A percentile compares a stretch with the other conserved stretches of the same genome.
Conservation (phyloP, 2,113 vertebrate genomes). For the Chiloscyllium plagiosum region DNA sequence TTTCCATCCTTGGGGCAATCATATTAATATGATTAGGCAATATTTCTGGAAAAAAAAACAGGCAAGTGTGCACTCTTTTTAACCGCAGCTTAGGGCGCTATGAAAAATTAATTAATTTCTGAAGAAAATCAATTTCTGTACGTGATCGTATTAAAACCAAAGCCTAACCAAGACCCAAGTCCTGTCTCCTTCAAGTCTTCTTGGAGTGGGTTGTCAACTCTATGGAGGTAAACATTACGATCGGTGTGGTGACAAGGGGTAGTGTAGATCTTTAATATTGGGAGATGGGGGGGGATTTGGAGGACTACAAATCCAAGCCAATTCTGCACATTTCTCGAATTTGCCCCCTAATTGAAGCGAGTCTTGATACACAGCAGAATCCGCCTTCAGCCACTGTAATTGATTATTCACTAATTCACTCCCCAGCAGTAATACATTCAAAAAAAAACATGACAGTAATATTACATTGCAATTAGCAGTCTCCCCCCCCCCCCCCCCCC, state of each 20-base stretch:
- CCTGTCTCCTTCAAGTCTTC: conserved; percentile 86
- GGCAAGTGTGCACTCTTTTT: conserved; percentile 98
- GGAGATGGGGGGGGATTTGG: not conserved
- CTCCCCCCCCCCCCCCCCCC: not conserved
- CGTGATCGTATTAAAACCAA: conserved; percentile 98
- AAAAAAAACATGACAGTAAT: conserved; percentile 25
- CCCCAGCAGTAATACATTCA: conserved; percentile 16
- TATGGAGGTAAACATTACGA: conserved; percentile 66
- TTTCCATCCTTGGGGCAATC: conserved; percentile 99
- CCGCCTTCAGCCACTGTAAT: conserved; percentile 12
- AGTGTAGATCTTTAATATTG: not conserved
- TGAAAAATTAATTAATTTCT: conserved; percentile 99
- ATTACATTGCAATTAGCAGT: conserved; percentile 37
- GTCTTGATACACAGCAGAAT: not conserved
- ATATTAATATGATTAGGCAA: conserved; percentile 99
- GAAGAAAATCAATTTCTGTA: conserved; percentile 99
- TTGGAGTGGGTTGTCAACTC: conserved; percentile 90
- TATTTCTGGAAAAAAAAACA: conserved; percentile 96
- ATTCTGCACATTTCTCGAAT: not conserved
- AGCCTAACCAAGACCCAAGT: conserved; percentile 79
- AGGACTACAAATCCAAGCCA: not conserved
- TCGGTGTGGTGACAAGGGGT: conserved; percentile 40
- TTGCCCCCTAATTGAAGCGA: not conserved
- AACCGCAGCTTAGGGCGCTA: conserved; percentile 99
- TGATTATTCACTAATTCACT: conserved; percentile 33